phyloP scores from a whole-genome alignment of 2,888 invertebrate species.

The Orchestes rusci region DNA sequence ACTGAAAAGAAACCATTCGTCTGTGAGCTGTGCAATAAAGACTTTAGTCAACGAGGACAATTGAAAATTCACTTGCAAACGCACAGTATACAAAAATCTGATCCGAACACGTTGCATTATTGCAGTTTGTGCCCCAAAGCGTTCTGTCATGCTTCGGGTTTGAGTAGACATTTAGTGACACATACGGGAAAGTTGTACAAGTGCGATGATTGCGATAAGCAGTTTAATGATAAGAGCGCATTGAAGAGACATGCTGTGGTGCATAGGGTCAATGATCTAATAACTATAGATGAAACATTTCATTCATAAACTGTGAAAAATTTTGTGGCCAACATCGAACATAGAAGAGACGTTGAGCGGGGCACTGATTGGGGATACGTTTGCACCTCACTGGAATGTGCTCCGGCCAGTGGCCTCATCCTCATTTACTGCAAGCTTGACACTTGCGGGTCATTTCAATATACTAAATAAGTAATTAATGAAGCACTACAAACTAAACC shows the following conservation, averaged over 20 bases:
- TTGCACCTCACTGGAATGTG: too few species aligned
- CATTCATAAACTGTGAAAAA: too few species aligned
- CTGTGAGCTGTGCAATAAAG: constrained; percentile 58
- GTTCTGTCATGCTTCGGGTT: constrained; percentile 55
- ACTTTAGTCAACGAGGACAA: constrained; percentile 67
- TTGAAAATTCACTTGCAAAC: constrained; percentile 56
- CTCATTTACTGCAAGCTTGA: too few species aligned
- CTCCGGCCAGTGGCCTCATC: too few species aligned
- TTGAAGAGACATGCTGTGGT: constrained; percentile 62
- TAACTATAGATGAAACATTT: too few species aligned
- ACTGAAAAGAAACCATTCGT: constrained; percentile 58
- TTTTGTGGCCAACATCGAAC: too few species aligned
- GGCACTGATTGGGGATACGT: too few species aligned
- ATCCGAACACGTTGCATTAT: constrained; percentile 54
- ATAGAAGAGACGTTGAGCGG: too few species aligned
- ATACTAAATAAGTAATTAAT: too few species aligned
- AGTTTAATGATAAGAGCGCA: constrained; percentile 67
- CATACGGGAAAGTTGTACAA: constrained; percentile 58
- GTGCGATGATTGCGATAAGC: constrained; percentile 58
- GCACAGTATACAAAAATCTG: constrained; percentile 51
- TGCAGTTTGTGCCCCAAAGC: constrained; percentile 61
- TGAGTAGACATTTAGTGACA: constrained; percentile 59
- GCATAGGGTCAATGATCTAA: too few species aligned
- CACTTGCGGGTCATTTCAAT: too few species aligned
- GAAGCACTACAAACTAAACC: too few species aligned